Base-by-base conservation (phyloP, 2,888 invertebrate species). In the Hylaea fasciaria region DNA sequence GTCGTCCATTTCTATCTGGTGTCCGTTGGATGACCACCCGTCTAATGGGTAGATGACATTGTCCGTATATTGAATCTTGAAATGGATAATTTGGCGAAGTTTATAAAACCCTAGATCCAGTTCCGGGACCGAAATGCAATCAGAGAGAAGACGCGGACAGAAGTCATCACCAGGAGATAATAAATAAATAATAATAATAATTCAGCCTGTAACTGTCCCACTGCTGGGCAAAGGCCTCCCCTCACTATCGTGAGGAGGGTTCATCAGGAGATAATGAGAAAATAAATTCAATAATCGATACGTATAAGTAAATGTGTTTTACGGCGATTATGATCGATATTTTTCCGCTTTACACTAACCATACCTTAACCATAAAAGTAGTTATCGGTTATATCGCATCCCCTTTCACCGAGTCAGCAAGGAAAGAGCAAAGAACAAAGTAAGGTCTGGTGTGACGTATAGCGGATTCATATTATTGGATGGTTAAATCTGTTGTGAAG, bases 311-410 rank as follows among this genome's bases (percentile, higher is more conserved):
- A 47, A 44, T 56, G 16, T 14, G 51, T 48, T 56, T 28, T 43
- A 43, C 14, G 12, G 11, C 22, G 44, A 49, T 45, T 44, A 44
- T 48, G 57, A 61, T 62, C 52, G 56, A 17, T 44, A 48, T 57
- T 62, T 61, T 62, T 52, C 61, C 56, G 56, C 32, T 56, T 58
- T 58, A 51, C 48, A 13, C 9, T 41, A 48, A 35, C 13, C 48
- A 40, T 39, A 37, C 40, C 49, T 55, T 58, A 64, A 55, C 58
- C 64, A 56, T 65, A 65, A 78, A 78, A 81, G 73, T 75, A 77
- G 73, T 78, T 76, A 80, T 74, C 77, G 73, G 72, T 74, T 74
- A 73, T 79, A 77, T 80, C 80, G 74, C 74, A 78, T 77, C 76
- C 76, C 66, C 62, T 54, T 68, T 51, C 63, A 72, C 72, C 47